Percentiles rank a stretch among this genome's conserved stretches.
Evolutionary conservation across 2,888 invertebrate genomes (phyloP).

Genomic region (Escarpia spicata): DNA sequence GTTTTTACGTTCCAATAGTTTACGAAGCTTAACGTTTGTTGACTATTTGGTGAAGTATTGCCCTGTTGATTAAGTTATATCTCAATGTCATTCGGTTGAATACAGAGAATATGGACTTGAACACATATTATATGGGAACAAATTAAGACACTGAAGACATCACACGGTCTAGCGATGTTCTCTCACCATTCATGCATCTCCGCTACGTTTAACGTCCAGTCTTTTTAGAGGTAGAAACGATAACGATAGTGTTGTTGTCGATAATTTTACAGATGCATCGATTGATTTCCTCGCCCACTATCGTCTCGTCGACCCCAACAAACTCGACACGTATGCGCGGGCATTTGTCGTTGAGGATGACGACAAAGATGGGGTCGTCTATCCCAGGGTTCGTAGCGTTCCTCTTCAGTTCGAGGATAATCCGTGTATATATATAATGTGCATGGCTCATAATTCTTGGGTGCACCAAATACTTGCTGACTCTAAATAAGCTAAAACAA

Average conservation of each 20-base stretch:
- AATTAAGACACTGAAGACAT: too few species aligned
- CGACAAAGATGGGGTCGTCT: conserved; percentile 58
- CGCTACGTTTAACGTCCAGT: neutral
- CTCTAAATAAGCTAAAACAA: too few species aligned
- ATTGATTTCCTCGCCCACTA: conserved; percentile 64
- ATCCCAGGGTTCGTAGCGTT: conserved; percentile 46
- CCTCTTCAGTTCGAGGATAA: neutral
- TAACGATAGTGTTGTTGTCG: neutral
- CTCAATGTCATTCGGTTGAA: neutral
- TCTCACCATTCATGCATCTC: neutral
- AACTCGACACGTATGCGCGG: conserved; percentile 60
- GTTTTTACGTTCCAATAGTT: neutral
- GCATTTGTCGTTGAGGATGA: conserved; percentile 64
- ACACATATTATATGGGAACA: neutral
- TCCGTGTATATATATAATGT: neutral
- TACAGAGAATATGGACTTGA: neutral
- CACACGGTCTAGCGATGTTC: neutral
- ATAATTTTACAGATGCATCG: conserved; percentile 49
- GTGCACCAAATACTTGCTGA: too few species aligned
- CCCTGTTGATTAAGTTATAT: neutral
- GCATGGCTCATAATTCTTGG: too few species aligned
- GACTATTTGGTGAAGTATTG: neutral
- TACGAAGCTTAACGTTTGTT: neutral
- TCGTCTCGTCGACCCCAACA: conserved; percentile 57
- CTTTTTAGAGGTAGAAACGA: neutral